phyloP scores from a whole-genome alignment of 1,140 invertebrate genomes.

The Listronotus bonariensis region DNA sequence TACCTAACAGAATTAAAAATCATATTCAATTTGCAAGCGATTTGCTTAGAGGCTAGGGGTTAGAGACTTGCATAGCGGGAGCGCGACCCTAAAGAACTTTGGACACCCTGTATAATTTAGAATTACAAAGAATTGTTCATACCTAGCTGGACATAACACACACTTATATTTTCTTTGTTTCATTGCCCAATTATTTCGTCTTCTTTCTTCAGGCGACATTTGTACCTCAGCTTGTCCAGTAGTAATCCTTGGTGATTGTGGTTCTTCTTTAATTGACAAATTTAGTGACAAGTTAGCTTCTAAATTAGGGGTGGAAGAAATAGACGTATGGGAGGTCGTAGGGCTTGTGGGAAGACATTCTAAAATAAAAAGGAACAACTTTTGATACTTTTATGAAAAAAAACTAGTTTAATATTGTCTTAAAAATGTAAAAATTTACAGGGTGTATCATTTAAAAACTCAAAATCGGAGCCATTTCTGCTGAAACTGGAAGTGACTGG shows the following conservation, averaged over 20 bases:
- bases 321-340: not conserved
- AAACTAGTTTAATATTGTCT: no score
- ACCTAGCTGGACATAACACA: slow-evolving; percentile 48
- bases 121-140: not conserved
- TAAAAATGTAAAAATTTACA: no score
- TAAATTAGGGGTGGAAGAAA: not conserved
- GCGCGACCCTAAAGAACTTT: no score
- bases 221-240: not conserved
- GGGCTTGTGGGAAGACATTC: not conserved
- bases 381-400: no score
- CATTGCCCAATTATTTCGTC: slow-evolving; percentile 40
- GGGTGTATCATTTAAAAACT: no score
- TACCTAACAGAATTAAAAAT: no score
- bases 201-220: slow-evolving; percentile 16
- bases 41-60: no score
- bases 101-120: no score
- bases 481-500: no score
- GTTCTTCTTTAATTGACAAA: not conserved
- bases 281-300: not conserved
- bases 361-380: not conserved
- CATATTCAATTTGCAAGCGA: no score
- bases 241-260: not conserved
- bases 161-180: slow-evolving; percentile 50
- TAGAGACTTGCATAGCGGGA: no score
- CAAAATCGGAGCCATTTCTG: no score